Conservation (phyloP, 23 tunicate genomes). For the Corella eumyota region DNA sequence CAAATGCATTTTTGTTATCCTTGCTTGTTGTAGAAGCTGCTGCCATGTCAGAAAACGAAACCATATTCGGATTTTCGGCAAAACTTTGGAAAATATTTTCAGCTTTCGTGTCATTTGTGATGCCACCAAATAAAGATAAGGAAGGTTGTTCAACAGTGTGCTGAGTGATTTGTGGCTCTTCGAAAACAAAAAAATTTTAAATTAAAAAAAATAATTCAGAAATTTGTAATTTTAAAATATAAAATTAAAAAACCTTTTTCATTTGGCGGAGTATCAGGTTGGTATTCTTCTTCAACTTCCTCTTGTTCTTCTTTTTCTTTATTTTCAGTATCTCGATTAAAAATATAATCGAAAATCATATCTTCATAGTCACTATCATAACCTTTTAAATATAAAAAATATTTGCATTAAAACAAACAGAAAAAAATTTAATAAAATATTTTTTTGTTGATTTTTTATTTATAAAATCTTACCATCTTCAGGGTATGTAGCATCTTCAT, state of each 20-base stretch:
- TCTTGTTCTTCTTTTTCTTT: not conserved
- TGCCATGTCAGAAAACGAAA: conserved; percentile 53
- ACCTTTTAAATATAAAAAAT: conserved; percentile 4
- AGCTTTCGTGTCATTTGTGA: not conserved
- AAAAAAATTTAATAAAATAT: too few species aligned
- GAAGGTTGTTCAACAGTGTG: too few species aligned
- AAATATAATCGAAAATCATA: conserved; percentile 32
- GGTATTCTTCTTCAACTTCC: not conserved
- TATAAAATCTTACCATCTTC: conserved; percentile 8
- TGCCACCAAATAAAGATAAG: not conserved
- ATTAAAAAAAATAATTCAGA: too few species aligned
- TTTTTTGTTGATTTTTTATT: not conserved
- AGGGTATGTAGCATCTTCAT: conserved; percentile 12
- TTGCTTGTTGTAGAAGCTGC: conserved; percentile 8
- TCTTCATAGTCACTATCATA: conserved; percentile 58
- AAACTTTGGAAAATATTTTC: conserved; percentile 26
- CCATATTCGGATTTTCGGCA: conserved; percentile 5
- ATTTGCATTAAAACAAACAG: not conserved
- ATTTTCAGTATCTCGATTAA: conserved; percentile 38
- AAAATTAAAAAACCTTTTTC: too few species aligned
- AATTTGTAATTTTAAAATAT: too few species aligned
- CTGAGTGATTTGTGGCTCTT: too few species aligned
- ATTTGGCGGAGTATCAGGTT: too few species aligned
- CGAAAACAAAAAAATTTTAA: too few species aligned
- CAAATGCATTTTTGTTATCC: conserved; percentile 27